A percentile compares a stretch with the other conserved stretches of the same genome.
Conservation (phyloP, 2,888 invertebrate genomes). For the Dryocosmus kuriphilus region DNA sequence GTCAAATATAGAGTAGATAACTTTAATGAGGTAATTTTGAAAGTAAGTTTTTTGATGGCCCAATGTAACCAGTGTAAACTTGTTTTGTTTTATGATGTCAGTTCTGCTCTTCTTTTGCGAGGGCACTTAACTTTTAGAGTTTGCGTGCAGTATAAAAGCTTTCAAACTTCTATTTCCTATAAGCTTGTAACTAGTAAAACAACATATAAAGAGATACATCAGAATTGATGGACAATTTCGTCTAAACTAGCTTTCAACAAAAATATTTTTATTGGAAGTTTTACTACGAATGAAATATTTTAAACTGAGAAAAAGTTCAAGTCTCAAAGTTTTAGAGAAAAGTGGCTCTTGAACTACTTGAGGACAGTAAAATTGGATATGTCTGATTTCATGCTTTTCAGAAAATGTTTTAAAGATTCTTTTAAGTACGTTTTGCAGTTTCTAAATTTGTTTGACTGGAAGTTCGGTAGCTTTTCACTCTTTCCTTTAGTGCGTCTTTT, state of each 20-base stretch:
- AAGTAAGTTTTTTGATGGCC: conserved; percentile 7
- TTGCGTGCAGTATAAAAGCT: conserved; percentile 17
- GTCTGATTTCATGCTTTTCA: background rate
- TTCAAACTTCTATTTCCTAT: conserved; percentile 13
- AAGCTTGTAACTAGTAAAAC: conserved; percentile 20
- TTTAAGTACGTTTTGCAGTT: background rate
- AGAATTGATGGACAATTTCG: conserved; percentile 26
- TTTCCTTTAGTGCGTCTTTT: background rate
- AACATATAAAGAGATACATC: conserved; percentile 17
- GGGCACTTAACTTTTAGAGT: conserved; percentile 19
- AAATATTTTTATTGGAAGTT: conserved; percentile 5
- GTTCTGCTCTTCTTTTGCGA: background rate
- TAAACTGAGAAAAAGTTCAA: no score
- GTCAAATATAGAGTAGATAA: background rate
- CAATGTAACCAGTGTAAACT: background rate
- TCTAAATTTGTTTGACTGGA: background rate
- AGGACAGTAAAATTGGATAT: background rate
- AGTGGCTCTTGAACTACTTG: background rate
- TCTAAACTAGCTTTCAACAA: background rate
- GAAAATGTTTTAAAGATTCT: background rate
- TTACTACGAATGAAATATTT: conserved; percentile 8
- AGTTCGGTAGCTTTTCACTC: no score
- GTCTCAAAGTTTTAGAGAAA: background rate
- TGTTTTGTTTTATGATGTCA: conserved; percentile 9
- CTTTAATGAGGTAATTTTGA: background rate